phyloP scores from a whole-genome alignment of 2,888 invertebrate genomes.

The Serrognathus titanus region DNA sequence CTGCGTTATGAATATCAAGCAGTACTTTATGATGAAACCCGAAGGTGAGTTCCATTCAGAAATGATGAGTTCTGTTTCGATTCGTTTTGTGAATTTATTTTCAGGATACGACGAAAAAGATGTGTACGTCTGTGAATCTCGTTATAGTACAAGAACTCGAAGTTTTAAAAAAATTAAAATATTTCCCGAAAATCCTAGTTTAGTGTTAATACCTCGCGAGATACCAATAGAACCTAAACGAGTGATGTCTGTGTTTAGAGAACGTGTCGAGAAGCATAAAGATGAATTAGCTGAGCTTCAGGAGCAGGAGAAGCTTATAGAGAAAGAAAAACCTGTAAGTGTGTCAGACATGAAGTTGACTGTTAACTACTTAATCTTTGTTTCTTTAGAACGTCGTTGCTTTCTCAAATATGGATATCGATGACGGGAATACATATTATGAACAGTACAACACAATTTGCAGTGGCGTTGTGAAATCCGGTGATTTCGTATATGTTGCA shows the following conservation, averaged over 20 bases:
- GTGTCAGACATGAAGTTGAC: constrained; percentile 5
- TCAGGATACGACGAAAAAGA: constrained; percentile 83
- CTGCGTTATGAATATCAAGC: constrained; percentile 89
- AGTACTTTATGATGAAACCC: constrained; percentile 87
- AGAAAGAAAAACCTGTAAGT: constrained; percentile 81
- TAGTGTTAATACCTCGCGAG: constrained; percentile 65
- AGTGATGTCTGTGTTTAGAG: constrained; percentile 90
- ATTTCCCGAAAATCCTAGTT: constrained; percentile 61
- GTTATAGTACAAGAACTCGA: constrained; percentile 81
- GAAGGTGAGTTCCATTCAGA: constrained; percentile 53
- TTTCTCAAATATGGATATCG: constrained; percentile 62
- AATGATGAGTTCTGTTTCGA: no score
- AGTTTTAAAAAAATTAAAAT: constrained; percentile 92
- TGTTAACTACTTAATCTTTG: neutral
- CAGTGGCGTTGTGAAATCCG: constrained; percentile 79
- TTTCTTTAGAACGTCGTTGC: constrained; percentile 71
- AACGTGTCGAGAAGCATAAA: constrained; percentile 84
- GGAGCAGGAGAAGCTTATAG: constrained; percentile 75
- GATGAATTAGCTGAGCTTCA: constrained; percentile 84
- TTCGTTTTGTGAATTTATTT: constrained; percentile 9
- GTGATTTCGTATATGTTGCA: constrained; percentile 94
- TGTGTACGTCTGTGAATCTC: constrained; percentile 94
- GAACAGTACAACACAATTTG: constrained; percentile 89
- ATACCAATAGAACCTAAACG: constrained; percentile 78
- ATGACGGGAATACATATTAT: constrained; percentile 81